phyloP scores from a whole-genome alignment of 2,113 vertebrate genomes.

The Lipophrys pholis region DNA sequence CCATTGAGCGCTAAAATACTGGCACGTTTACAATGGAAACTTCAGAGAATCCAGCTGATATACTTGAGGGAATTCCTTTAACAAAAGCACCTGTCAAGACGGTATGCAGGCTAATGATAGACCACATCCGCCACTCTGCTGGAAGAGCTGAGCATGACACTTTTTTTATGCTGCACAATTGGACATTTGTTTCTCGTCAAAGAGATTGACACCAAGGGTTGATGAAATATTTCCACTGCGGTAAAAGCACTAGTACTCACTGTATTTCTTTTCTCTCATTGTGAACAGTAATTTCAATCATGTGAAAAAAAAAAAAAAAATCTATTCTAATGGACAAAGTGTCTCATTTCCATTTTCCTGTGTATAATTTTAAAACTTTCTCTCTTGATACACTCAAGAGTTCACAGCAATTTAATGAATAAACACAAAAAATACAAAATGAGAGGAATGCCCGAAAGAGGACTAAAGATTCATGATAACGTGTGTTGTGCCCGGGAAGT shows the following conservation, averaged over 20 bases:
- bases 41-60: slow-evolving; percentile 59
- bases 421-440: too few species aligned
- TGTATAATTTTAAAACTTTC: not conserved
- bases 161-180: slow-evolving; percentile 31
- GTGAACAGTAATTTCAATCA: too few species aligned
- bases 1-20: slow-evolving; percentile 44
- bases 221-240: not conserved
- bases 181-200: slow-evolving; percentile 21
- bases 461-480: too few species aligned
- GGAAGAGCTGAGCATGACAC: slow-evolving; percentile 54
- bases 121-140: slow-evolving; percentile 50
- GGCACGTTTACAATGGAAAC: slow-evolving; percentile 69
- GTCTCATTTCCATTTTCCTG: not conserved
- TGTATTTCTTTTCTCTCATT: not conserved
- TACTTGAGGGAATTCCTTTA: slow-evolving; percentile 69
- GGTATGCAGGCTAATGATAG: slow-evolving; percentile 72
- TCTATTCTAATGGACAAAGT: not conserved
- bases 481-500: too few species aligned
- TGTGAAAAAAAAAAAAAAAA: not conserved
- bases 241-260: not conserved
- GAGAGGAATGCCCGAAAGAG: too few species aligned
- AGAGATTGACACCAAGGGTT: slow-evolving; percentile 11
- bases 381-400: not conserved
- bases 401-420: too few species aligned
- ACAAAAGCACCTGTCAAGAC: slow-evolving; percentile 72